Evolutionary conservation across 2,113 vertebrate species (phyloP).

Genomic region (Calonectris borealis): DNA sequence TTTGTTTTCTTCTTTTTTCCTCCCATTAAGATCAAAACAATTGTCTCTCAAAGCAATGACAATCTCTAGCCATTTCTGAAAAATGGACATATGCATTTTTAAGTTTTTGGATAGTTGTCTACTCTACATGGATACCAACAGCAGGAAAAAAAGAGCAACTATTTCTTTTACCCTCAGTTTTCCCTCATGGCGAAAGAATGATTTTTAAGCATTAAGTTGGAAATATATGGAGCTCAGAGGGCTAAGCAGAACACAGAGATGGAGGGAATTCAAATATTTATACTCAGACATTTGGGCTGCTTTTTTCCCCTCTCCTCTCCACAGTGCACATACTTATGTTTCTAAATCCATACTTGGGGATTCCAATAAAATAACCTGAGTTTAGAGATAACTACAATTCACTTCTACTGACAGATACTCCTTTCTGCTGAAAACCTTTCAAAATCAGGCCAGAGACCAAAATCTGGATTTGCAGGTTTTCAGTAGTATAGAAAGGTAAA

Average conservation of each 20-base stretch:
- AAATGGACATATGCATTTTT: neutral
- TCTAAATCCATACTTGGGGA: neutral
- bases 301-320: neutral
- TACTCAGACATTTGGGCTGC: neutral
- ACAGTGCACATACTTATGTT: neutral
- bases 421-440: neutral
- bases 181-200: neutral
- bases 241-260: neutral
- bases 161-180: neutral
- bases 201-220: neutral
- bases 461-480: neutral
- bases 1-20: neutral
- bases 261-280: neutral
- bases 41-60: neutral
- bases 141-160: neutral
- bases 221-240: neutral
- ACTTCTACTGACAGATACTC: neutral
- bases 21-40: neutral
- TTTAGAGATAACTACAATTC: neutral
- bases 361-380: neutral
- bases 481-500: neutral
- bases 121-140: fast-evolving
- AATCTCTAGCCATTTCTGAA: neutral
- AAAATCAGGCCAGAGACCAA: neutral
- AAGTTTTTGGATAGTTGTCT: neutral